These are phyloP conservation scores for Opisthocomus hoazin DNA, from an alignment of 2,113 vertebrate species.

Conservation along the genomic window DNA sequence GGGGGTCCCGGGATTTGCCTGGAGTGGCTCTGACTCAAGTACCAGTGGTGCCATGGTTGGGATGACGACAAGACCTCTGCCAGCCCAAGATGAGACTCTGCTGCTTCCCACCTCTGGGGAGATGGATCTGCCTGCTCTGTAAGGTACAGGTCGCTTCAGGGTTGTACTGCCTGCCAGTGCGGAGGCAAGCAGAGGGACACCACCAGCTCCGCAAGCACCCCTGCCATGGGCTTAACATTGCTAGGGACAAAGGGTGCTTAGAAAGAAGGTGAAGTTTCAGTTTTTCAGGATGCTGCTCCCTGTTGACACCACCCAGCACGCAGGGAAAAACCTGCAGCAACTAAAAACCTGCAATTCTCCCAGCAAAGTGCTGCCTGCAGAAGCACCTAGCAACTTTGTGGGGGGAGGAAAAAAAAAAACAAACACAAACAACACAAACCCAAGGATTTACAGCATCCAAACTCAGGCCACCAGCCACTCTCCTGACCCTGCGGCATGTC, in stretches of 20 bases:
- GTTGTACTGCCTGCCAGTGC: not conserved
- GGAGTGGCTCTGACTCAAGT: accelerated
- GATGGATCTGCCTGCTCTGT: not conserved
- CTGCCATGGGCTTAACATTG: not conserved
- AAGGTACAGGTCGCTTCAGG: not conserved
- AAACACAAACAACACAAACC: not conserved
- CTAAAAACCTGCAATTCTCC: not conserved
- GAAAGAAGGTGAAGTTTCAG: not conserved
- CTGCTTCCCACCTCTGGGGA: not conserved
- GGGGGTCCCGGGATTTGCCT: not conserved
- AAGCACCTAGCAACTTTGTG: not conserved
- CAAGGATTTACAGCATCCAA: not conserved
- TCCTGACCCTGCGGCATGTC: not conserved
- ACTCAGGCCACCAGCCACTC: not conserved
- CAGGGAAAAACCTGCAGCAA: not conserved
- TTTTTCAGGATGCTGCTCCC: not conserved
- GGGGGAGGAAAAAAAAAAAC: not conserved
- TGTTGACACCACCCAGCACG: not conserved
- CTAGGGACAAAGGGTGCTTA: not conserved
- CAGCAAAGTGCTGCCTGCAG: not conserved
- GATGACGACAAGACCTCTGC: not conserved
- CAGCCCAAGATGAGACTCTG: not conserved
- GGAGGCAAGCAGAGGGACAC: not conserved
- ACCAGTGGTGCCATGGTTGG: accelerated
- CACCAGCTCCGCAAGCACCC: not conserved